phyloP scores from a whole-genome alignment of 1,140 invertebrate species.

The Danaus melanippus region DNA sequence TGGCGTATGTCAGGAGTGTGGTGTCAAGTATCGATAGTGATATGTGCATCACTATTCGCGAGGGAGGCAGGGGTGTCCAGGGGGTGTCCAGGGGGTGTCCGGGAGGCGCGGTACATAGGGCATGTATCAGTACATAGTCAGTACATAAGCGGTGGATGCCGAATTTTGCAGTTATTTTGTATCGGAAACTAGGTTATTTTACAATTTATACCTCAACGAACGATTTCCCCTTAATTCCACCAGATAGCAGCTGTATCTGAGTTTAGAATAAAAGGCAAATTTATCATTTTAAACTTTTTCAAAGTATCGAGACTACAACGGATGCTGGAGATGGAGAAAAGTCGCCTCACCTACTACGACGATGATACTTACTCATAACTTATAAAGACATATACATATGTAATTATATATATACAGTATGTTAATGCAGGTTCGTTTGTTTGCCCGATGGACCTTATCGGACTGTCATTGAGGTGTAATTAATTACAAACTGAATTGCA shows the following conservation, averaged over 20 bases:
- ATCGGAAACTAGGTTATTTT: slow-evolving; percentile 68
- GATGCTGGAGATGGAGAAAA: too few relatives aligned
- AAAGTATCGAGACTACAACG: too few relatives aligned
- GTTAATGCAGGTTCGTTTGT: slow-evolving; percentile 3
- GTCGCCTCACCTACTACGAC: too few relatives aligned
- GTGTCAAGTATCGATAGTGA: slow-evolving; percentile 40
- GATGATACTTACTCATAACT: too few relatives aligned
- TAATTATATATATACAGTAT: slow-evolving; percentile 33
- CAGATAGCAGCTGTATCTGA: too few relatives aligned
- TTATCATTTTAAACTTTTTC: too few relatives aligned
- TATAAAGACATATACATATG: slow-evolving; percentile 6
- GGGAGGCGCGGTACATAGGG: slow-evolving; percentile 34
- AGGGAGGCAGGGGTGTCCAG: slow-evolving; percentile 44
- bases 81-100: slow-evolving; percentile 32
- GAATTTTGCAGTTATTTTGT: slow-evolving; percentile 70
- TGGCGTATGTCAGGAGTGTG: too few relatives aligned
- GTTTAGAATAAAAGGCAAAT: too few relatives aligned
- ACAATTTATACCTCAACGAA: slow-evolving; percentile 57
- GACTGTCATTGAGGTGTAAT: slow-evolving; percentile 60
- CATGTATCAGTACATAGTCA: slow-evolving; percentile 49
- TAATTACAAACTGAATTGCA: slow-evolving; percentile 61
- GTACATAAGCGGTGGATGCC: slow-evolving; percentile 54
- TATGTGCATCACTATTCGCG: slow-evolving; percentile 44
- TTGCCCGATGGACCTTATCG: slow-evolving; percentile 44
- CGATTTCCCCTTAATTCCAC: slow-evolving; percentile 23